Conservation (phyloP, 2,113 vertebrate genomes). For the Triplophysa siluroides region DNA sequence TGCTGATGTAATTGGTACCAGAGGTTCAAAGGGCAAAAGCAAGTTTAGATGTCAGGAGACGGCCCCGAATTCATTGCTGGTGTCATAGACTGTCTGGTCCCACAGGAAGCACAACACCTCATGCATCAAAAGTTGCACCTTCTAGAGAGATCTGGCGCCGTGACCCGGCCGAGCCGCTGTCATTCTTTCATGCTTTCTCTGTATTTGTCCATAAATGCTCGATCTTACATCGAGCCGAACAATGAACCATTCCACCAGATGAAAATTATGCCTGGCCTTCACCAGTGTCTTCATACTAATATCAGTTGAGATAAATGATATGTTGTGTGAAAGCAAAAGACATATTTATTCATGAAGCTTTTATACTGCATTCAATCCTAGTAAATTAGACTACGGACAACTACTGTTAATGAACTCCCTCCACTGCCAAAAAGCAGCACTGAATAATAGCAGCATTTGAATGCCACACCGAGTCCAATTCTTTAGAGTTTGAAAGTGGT, state of each 20-base stretch:
- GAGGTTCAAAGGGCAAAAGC: constrained; percentile 47
- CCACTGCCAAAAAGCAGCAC: background rate
- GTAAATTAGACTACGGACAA: constrained; percentile 25
- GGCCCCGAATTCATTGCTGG: constrained; percentile 45
- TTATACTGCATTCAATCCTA: constrained; percentile 15
- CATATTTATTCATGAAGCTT: constrained; percentile 31
- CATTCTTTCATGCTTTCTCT: constrained; percentile 9
- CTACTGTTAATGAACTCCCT: constrained; percentile 13
- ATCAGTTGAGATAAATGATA: constrained; percentile 16
- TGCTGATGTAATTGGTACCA: constrained; percentile 61
- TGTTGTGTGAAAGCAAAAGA: constrained; percentile 25
- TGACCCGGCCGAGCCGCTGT: background rate
- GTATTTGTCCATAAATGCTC: background rate
- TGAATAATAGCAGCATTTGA: background rate
- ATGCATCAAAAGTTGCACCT: background rate
- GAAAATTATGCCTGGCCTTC: constrained; percentile 2
- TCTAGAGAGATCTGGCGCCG: constrained; percentile 4
- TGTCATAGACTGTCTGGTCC: background rate
- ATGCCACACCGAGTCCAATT: background rate
- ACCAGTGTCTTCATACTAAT: constrained; percentile 6
- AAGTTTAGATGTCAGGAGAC: constrained; percentile 48
- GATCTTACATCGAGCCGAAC: background rate
- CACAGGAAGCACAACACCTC: background rate
- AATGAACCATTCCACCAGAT: constrained; percentile 18
- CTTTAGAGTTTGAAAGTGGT: background rate